Evolutionary conservation across 2,888 invertebrate genomes (phyloP), one percentile per base, ranked within the genome.

Genomic region (Trichacis sp.): DNA sequence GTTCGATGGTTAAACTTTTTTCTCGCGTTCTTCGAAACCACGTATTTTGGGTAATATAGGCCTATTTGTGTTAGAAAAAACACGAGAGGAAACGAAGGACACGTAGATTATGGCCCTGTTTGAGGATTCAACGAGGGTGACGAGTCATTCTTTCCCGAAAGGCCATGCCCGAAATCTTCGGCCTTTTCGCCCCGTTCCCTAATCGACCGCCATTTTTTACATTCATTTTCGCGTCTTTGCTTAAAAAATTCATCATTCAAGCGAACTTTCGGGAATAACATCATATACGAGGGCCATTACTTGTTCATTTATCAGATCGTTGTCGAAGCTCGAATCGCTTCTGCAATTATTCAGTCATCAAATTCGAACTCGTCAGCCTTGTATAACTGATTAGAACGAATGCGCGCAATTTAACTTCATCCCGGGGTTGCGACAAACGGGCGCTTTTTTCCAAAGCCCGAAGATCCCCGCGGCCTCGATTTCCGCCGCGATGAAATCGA

Each of bases 101-200:
- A 45, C 19, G 51, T 24, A 38, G 53, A 56, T 57, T 42, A 49
- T 42, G 53, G 24, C 46, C 50, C 51, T 52, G 54, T 50, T 59
- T 55, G 51, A 55, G 36, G 55, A 59, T 59, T 59, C 59, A 40
- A 48, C 8, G 59, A 46, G 50, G 54, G 58, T 58, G 45, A 24
- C 60, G 60, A 56, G 59, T 50, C 53, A 57, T 54, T 53, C 65
- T 46, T 61, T 57, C 20, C 46, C n/a, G n/a, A 42, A 50, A 63
- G 46, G 40, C 45, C 43, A 38, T 36, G 51, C 55, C 33, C 56
- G 50, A 51, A 19, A 47, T 59, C 59, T 58, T 64, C 43, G 59
- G 64, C 47, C 48, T 36, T 50, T 42, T 42, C 51, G 59, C 51
- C 64, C 58, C 59, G 64, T 64, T 64, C 46, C 43, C 57, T 61